Evolutionary conservation across 2,797 vertebrate species (phyloP), one percentile per base, ranked within the genome.

Genomic region (Lepidocolaptes lacrymiger): DNA sequence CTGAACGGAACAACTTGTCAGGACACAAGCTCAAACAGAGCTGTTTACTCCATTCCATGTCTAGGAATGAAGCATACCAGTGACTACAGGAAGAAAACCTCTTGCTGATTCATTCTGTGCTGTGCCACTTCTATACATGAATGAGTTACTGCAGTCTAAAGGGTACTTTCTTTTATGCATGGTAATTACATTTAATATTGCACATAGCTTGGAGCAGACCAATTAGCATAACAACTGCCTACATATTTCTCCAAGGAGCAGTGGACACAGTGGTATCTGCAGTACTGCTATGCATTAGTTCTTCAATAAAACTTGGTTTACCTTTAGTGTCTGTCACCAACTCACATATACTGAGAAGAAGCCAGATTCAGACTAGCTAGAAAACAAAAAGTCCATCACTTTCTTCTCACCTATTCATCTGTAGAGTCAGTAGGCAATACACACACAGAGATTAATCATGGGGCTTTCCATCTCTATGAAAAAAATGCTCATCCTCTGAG

Each of bases 141-240:
- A 67, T 69, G 71, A 88, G 34, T 59, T 89, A 85, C 41, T 73
- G 56, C 48, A 86, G 44, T 79, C 74, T 76, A 76, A 96, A 91
- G 69, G 52, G 59, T 20, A 77, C 46, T 72, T 86, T 92, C 48
- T 86, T 88, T 92, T 69, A 73, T 56, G 48, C 61, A 36, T 56
- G 34, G 28, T 69, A 78, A 81, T 91, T 93, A 64, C 48, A 36
- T 90, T 91, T 88, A 91, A 49, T 81, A 88, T 58, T 84, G 62
- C 59, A 58, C 34, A 46, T 48, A 84, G 74, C 52, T 93, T 88
- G 83, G 27, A 86, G 73, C 2, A 2, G 54, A 41, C 37, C 62
- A 82, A 78, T 94, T 83, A 90, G 52, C 63, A 46, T 85, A 84
- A 81, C 48, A 71, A 78, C 37, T 63, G 18, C 41, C 73, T 63